Percentiles rank a stretch among this genome's conserved stretches.
These are phyloP conservation scores for Drosophila limbata DNA, from an alignment of 2,888 invertebrate species.

Conservation along the genomic window DNA sequence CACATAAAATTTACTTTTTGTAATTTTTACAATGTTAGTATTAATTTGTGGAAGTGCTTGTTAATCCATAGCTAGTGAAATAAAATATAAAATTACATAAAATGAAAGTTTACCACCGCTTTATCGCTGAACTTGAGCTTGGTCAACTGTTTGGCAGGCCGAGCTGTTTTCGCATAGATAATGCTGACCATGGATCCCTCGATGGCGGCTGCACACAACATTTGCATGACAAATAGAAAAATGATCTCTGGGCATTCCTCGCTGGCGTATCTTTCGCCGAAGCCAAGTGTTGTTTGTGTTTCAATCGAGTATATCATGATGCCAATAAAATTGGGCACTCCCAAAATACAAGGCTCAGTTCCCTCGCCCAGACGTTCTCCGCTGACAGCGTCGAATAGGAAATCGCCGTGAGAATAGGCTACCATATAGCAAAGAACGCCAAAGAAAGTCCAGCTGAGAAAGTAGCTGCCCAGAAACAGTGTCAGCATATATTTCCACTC, in stretches of 20 bases:
- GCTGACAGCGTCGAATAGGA: constrained; percentile 87
- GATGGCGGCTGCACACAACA: constrained; percentile 88
- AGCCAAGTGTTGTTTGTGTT: constrained; percentile 94
- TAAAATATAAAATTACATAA: too few species aligned
- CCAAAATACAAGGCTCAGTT: constrained; percentile 86
- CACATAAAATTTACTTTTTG: too few species aligned
- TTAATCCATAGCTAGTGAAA: too few species aligned
- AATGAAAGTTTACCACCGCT: constrained; percentile 86
- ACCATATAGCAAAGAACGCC: constrained; percentile 92
- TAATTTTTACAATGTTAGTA: too few species aligned
- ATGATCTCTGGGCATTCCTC: constrained; percentile 93
- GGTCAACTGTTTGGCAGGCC: constrained; percentile 91
- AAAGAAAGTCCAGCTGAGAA: constrained; percentile 92
- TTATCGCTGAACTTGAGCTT: constrained; percentile 93
- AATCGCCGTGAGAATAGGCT: constrained; percentile 91
- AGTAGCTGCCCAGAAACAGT: constrained; percentile 93
- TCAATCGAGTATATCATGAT: constrained; percentile 94
- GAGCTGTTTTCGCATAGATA: constrained; percentile 91
- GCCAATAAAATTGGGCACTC: constrained; percentile 88
- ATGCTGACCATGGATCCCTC: constrained; percentile 88
- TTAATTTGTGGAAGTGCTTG: too few species aligned
- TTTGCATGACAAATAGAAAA: constrained; percentile 91
- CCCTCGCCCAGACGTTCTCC: constrained; percentile 85
- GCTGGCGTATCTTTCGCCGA: constrained; percentile 92
- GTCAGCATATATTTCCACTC: constrained; percentile 97